Conservation (phyloP, 37 sponge, comb jelly and placozoan genomes). For the Spongia lamella region DNA sequence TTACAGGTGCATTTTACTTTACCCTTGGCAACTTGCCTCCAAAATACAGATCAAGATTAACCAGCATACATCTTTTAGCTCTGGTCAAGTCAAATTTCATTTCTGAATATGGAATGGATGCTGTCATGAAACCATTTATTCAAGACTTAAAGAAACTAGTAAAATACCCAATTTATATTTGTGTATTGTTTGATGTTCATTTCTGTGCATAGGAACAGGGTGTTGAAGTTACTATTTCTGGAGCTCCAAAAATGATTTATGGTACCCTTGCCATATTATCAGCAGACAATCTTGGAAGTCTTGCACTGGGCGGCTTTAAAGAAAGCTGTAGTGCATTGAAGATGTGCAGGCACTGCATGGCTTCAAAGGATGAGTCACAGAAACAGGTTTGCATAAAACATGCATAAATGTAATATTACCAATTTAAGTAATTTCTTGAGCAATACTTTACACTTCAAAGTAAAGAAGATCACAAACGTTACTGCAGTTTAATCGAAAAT, state of each 20-base stretch:
- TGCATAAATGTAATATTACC: too few relatives aligned
- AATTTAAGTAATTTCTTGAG: background rate
- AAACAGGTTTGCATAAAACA: conserved; percentile 1
- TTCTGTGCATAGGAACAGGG: conserved; percentile 8
- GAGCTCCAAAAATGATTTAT: conserved; percentile 2
- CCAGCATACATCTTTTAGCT: conserved; percentile 28
- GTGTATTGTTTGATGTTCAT: too few relatives aligned
- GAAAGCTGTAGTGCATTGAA: conserved; percentile 37
- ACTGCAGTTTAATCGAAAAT: conserved; percentile 7
- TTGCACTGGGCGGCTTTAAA: conserved; percentile 50
- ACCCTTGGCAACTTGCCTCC: conserved; percentile 42
- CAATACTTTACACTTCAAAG: background rate
- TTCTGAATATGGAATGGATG: conserved; percentile 25
- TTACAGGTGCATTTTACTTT: conserved; percentile 40
- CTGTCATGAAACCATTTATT: conserved; percentile 36
- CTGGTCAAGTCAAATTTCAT: background rate
- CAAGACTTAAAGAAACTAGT: conserved; percentile 46
- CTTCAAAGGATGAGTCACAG: conserved; percentile 8
- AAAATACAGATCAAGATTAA: conserved; percentile 26
- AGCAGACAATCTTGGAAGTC: conserved; percentile 45
- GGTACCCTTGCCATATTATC: conserved; percentile 37
- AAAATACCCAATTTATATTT: background rate
- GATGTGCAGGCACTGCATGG: conserved; percentile 44
- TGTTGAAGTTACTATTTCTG: background rate
- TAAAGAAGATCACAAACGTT: background rate